phyloP scores from a whole-genome alignment of 1,140 invertebrate genomes.

The Gryon sp. region DNA sequence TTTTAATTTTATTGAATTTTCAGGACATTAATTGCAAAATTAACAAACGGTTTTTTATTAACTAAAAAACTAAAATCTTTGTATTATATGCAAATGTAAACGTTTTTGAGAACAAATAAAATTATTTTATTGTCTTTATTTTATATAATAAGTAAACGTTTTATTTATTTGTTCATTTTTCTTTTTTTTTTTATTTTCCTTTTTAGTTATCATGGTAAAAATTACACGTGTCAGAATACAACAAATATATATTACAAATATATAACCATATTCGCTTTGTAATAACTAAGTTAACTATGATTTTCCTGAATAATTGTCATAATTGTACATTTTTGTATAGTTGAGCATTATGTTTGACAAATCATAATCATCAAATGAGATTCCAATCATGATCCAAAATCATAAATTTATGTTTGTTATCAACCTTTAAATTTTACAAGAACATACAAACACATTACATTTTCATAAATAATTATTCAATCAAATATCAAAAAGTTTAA shows the following conservation, averaged over 20 bases:
- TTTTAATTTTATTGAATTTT: background rate
- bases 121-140: constrained; percentile 1
- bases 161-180: background rate
- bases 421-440: no score
- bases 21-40: no score
- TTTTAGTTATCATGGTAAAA: constrained; percentile 12
- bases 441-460: no score
- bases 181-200: background rate
- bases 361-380: no score
- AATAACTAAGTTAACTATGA: constrained; percentile 11
- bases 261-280: constrained; percentile 17
- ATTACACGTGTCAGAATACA: constrained; percentile 27
- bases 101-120: background rate
- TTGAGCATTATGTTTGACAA: constrained; percentile 32
- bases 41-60: no score
- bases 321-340: constrained; percentile 30
- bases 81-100: no score
- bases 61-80: no score
- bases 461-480: no score
- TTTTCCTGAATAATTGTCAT: constrained; percentile 13
- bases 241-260: constrained; percentile 43
- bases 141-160: background rate
- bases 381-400: no score
- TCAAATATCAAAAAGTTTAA: no score
- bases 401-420: no score